Conservation (phyloP, 2,797 vertebrate genomes). For the Falco biarmicus region DNA sequence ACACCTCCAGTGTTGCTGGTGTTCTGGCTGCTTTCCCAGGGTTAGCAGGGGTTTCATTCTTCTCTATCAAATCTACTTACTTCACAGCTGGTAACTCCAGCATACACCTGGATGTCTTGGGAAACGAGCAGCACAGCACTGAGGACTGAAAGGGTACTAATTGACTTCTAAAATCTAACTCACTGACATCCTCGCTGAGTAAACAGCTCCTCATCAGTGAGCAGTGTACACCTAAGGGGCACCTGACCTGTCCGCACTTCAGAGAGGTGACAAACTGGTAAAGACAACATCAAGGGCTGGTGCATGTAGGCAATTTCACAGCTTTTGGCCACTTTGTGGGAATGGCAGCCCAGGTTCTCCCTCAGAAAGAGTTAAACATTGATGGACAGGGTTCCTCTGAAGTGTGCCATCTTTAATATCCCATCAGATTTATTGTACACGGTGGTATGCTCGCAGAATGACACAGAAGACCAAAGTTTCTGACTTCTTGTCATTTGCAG, state of each 20-base stretch:
- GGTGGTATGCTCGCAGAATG: not conserved
- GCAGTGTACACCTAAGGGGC: not conserved
- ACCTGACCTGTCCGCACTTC: not conserved
- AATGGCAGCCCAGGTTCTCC: not conserved
- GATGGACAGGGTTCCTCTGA: not conserved
- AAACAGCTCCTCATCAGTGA: rapidly evolving
- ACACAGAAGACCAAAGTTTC: not conserved
- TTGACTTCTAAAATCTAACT: not conserved
- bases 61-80: not conserved
- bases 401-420: not conserved
- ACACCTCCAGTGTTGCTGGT: not conserved
- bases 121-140: not conserved
- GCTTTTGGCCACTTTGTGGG: not conserved
- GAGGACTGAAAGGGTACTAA: not conserved
- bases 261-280: not conserved
- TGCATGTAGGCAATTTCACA: not conserved
- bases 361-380: not conserved
- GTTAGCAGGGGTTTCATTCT: not conserved
- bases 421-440: not conserved
- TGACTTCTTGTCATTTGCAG: not conserved
- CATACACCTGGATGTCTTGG: not conserved
- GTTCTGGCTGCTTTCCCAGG: not conserved
- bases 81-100: not conserved
- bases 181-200: not conserved
- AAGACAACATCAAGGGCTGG: not conserved